Percentiles rank a stretch among this genome's conserved stretches.
Conservation (phyloP, 2,888 invertebrate genomes). For the Drosophila putrida region DNA sequence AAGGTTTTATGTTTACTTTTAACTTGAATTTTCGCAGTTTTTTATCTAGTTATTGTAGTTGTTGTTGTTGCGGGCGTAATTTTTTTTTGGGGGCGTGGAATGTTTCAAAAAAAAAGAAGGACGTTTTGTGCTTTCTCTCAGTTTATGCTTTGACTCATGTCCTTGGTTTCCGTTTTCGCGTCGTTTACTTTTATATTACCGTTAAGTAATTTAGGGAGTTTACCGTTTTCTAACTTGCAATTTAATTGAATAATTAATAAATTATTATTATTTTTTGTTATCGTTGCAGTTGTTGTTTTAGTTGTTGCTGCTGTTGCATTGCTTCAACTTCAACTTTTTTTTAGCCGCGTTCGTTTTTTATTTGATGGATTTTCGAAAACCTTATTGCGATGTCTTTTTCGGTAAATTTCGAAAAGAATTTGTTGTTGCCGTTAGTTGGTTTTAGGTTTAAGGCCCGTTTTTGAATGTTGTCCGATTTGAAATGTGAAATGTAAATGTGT, state of each 20-base stretch:
- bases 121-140: slow-evolving; percentile 48
- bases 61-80: not conserved
- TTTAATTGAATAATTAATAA: slow-evolving; percentile 19
- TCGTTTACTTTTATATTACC: slow-evolving; percentile 7
- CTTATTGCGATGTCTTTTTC: slow-evolving; percentile 30
- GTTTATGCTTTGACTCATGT: slow-evolving; percentile 47
- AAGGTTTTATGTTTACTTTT: not conserved
- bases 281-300: slow-evolving; percentile 15
- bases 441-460: slow-evolving; percentile 8
- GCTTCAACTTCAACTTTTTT: slow-evolving; percentile 10
- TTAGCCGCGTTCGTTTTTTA: slow-evolving; percentile 25
- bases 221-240: not conserved
- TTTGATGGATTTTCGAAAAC: slow-evolving; percentile 4
- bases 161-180: slow-evolving; percentile 33
- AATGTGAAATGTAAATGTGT: slow-evolving; percentile 43
- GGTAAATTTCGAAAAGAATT: slow-evolving; percentile 25
- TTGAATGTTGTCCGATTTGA: slow-evolving; percentile 35
- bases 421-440: slow-evolving; percentile 8
- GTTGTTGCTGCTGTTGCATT: slow-evolving; percentile 40
- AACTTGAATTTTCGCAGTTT: not conserved
- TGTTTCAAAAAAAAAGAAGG: slow-evolving; percentile 47
- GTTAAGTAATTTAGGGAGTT: slow-evolving; percentile 1
- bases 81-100: slow-evolving; percentile 36
- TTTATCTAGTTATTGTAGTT: slow-evolving; percentile 12
- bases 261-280: not conserved